These are phyloP conservation scores for Psophia crepitans DNA, from an alignment of 2,113 vertebrate species.

Conservation along the genomic window DNA sequence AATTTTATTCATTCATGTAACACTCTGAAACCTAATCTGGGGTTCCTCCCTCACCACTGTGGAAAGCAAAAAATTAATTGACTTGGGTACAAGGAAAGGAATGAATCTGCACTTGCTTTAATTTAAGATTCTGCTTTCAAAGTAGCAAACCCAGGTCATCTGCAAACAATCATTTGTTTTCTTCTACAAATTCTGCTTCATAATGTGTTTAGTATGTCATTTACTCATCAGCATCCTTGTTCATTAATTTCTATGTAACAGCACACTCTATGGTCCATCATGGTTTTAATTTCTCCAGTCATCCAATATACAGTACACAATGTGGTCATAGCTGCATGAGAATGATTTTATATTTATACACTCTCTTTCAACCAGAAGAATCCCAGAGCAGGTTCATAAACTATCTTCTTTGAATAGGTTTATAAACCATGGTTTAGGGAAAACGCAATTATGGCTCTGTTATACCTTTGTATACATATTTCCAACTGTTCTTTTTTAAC, in stretches of 20 bases:
- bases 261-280: background rate
- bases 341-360: background rate
- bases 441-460: background rate
- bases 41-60: constrained; percentile 12
- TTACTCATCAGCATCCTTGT: background rate
- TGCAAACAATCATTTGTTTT: background rate
- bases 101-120: constrained; percentile 16
- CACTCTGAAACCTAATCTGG: constrained; percentile 55
- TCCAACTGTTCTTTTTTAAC: background rate
- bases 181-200: background rate
- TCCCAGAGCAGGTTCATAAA: background rate
- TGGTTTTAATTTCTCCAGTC: background rate
- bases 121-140: background rate
- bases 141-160: background rate
- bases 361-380: background rate
- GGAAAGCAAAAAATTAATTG: constrained; percentile 37
- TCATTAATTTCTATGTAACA: constrained; percentile 10
- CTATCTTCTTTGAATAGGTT: background rate
- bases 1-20: constrained; percentile 46
- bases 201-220: background rate
- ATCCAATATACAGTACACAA: background rate
- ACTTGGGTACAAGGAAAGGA: constrained; percentile 16
- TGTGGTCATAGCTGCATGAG: background rate
- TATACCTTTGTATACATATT: background rate
- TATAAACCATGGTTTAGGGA: background rate